Conservation (phyloP, 2,797 vertebrate genomes). For the Prionace glauca region DNA sequence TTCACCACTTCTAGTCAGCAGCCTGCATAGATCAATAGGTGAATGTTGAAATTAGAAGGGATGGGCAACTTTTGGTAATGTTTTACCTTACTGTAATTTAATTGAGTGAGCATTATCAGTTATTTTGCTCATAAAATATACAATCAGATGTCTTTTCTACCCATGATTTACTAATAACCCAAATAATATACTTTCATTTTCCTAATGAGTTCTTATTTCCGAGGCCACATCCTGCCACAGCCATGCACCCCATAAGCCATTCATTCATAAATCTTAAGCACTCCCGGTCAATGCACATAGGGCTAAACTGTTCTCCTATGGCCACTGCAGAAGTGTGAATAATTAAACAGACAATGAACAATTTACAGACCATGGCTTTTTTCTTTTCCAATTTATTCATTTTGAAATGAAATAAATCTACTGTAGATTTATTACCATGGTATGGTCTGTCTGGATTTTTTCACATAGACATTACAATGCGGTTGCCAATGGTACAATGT, state of each 20-base stretch:
- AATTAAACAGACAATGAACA: neutral
- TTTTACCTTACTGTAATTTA: neutral
- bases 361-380: neutral
- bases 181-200: slow-evolving; percentile 10
- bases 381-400: neutral
- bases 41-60: neutral
- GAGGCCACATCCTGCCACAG: neutral
- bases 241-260: neutral
- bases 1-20: neutral
- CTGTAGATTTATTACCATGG: neutral
- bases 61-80: neutral
- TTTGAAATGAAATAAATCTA: neutral
- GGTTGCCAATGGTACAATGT: neutral
- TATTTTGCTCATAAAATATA: neutral
- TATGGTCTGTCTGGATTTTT: neutral
- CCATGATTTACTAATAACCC: neutral
- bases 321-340: slow-evolving; percentile 5
- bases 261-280: slow-evolving; percentile 30
- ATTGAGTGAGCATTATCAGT: neutral
- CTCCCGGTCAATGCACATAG: neutral
- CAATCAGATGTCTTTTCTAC: neutral
- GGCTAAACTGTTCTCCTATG: neutral
- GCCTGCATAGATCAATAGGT: neutral
- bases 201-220: neutral
- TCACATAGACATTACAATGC: neutral